These are phyloP conservation scores for Melikaiella ostensackeni DNA, from an alignment of 2,888 invertebrate species.

Conservation along the genomic window DNA sequence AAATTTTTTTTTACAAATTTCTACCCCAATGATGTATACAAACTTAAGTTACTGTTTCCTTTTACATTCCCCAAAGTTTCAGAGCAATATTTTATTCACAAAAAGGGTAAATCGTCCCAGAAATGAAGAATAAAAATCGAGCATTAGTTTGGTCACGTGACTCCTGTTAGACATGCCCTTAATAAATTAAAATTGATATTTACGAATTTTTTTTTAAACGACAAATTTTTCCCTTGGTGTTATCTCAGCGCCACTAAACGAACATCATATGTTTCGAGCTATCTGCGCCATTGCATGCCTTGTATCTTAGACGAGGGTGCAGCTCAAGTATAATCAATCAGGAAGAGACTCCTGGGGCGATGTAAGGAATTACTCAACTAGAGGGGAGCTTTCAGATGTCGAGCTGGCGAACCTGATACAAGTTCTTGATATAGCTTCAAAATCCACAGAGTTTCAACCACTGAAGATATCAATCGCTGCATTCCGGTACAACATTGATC, in stretches of 20 bases:
- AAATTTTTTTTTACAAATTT: too few relatives aligned
- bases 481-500: background rate
- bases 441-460: constrained; percentile 7
- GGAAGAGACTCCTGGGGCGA: constrained; percentile 14
- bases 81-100: too few relatives aligned
- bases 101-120: too few relatives aligned
- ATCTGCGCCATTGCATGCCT: constrained; percentile 12
- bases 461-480: constrained; percentile 2
- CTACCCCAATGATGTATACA: too few relatives aligned
- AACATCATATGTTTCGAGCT: background rate
- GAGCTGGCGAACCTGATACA: background rate
- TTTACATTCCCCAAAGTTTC: too few relatives aligned
- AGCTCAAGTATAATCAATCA: constrained; percentile 35
- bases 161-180: too few relatives aligned
- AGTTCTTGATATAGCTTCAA: background rate
- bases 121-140: too few relatives aligned
- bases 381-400: background rate
- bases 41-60: too few relatives aligned
- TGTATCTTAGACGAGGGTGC: background rate
- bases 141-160: too few relatives aligned
- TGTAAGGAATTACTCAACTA: constrained; percentile 13
- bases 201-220: background rate
- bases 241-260: background rate
- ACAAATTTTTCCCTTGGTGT: background rate
- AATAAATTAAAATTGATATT: too few relatives aligned